Evolutionary conservation across 2,888 invertebrate genomes (phyloP), one percentile per base, ranked within the genome.

Genomic region (Pachliopta kotzebuea): DNA sequence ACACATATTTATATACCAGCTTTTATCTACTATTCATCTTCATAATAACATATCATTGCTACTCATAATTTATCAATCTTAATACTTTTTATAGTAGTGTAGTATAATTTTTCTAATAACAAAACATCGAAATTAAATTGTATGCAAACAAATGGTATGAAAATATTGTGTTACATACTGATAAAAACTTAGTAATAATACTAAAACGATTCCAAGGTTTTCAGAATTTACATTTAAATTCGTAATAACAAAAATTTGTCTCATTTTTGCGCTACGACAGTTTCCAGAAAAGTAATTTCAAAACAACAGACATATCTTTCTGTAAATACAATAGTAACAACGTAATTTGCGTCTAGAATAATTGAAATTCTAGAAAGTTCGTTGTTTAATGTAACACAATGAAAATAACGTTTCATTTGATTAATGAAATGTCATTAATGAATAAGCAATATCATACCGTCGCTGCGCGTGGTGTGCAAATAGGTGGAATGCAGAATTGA

Each of bases 381-480:
- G 45, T 45, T 18, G 45, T 45, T 45, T 18, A 45, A n/a, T 45
- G n/a, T n/a, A n/a, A 45, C 45, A 45, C 45, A 45, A 45, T 45
- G 45, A 45, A 76, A 74, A 76, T 77, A 78, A 78, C 77, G 79
- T 81, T 83, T 79, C 76, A 78, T 80, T 74, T 81, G 76, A 84
- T 84, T 83, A 84, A 85, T 85, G 86, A 80, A 83, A 81, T 80
- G 71, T 74, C 45, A n/a, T n/a, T 45, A 45, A n/a, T 45, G 45
- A 45, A 45, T 45, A 45, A 45, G 45, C 45, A 45, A 45, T 45
- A 45, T 45, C 45, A 45, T 4, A 45, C 4, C 11, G 45, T 7
- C 45, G 4, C 45, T 18, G 45, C 45, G 1, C 8, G 4, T 18
- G 45, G n/a, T 45, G 45, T 18, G 18, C 45, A 45, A 45, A 45